Base-by-base conservation (phyloP, 1,140 invertebrate genomes). In the Druon quercuslanigerum region DNA sequence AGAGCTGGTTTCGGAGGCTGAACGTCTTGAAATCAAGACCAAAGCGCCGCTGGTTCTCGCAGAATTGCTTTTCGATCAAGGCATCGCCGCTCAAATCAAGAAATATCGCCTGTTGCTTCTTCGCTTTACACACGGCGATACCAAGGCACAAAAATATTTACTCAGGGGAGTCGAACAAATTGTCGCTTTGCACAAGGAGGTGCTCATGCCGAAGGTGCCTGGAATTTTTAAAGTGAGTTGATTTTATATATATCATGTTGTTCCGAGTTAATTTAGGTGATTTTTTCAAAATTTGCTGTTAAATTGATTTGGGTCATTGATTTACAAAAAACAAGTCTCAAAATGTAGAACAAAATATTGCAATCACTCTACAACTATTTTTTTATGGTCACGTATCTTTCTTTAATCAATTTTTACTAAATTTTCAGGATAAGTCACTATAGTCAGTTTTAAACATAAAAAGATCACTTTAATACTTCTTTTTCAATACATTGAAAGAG, bases 131-230 rank as follows among this genome's bases (percentile, higher is more conserved):
- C 94, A 96, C 85, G 95, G 96, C 73, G 97, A 98, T 87, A 92
- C 94, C 17, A 98, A 97, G 88, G 98, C 98, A 3, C 98, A 99
- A 89, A 97, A 98, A 82, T 98, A 98, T 92, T 93, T 99, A 76
- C 94, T 99, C 79, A 96, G 98, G 81, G 99, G 98, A 71, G 94
- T 99, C 84, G 99, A 99, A 87, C 97, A 98, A 88, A 94, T 98
- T 12, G 95, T 99, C 75, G 96, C 96, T 75, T 90, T 97, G 56
- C 95, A 98, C 86, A 94, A 96, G 80, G 94, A 95, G 60, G 87
- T 91, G 14, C 93, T 99, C 56, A 93, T 99, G 92, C 92, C 95
- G 3, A 98, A 98, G 90, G 96, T 98, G 79, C 94, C 98, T 75
- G 95, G 95, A 84, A 96, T 99, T 82, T 93, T 99, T 73, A 98